Conservation (phyloP, 2,888 invertebrate species). For the Hirtodrosophila histrioides region DNA sequence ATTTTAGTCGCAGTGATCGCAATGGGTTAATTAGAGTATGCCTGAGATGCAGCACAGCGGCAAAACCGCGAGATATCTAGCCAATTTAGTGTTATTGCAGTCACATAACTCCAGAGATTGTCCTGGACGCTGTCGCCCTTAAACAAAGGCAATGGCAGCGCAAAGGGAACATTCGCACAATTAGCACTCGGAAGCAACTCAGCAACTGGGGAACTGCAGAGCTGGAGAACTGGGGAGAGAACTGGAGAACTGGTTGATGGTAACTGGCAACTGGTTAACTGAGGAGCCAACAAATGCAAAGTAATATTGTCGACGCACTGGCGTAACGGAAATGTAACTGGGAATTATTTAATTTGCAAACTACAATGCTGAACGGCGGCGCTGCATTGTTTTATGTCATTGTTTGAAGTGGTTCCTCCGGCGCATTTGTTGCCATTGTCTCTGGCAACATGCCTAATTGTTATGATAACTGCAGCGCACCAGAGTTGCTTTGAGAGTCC, state of each 20-base stretch:
- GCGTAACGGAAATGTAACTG: constrained; percentile 72
- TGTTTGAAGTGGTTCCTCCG: constrained; percentile 64
- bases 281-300: constrained; percentile 54
- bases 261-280: constrained; percentile 29
- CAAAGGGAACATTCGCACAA: constrained; percentile 63
- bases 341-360: constrained; percentile 81
- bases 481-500: constrained; percentile 30
- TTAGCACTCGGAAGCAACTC: constrained; percentile 70
- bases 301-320: constrained; percentile 71
- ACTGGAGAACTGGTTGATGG: constrained; percentile 22
- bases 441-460: constrained; percentile 59
- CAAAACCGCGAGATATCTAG: constrained; percentile 76
- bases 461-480: constrained; percentile 69
- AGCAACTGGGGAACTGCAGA: constrained; percentile 25
- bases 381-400: constrained; percentile 67
- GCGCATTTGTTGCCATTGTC: constrained; percentile 64
- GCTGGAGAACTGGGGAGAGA: constrained; percentile 12
- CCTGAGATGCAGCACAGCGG: constrained; percentile 46
- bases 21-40: constrained; percentile 54
- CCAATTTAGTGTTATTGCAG: constrained; percentile 81
- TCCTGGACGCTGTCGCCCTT: constrained; percentile 51
- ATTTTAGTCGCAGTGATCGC: not conserved
- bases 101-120: constrained; percentile 76
- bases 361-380: constrained; percentile 57
- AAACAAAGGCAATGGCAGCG: constrained; percentile 41